Percentiles rank a stretch among this genome's conserved stretches.
Conservation (phyloP, 1,140 invertebrate genomes). For the Lordiphosa mommai region DNA sequence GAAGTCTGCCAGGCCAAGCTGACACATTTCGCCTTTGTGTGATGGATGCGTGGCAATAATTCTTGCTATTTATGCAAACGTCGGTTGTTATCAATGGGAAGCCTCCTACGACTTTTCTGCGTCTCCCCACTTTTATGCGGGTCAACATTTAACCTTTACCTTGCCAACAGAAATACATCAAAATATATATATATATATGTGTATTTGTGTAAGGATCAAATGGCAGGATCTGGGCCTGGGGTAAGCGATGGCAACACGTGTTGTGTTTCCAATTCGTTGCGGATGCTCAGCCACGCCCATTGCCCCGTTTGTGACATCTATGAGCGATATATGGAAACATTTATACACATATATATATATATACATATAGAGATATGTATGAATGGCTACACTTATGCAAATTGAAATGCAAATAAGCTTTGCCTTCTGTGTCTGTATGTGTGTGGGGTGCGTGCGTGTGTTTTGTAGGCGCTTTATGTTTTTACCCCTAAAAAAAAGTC, state of each 20-base stretch:
- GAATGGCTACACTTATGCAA: constrained; percentile 51
- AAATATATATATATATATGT: constrained; percentile 30
- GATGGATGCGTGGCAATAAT: constrained; percentile 50
- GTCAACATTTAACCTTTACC: constrained; percentile 56
- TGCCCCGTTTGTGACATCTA: constrained; percentile 33
- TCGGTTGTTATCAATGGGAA: constrained; percentile 38
- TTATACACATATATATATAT: constrained; percentile 2
- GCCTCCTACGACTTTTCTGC: constrained; percentile 5
- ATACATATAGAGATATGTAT: not conserved
- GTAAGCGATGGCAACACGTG: constrained; percentile 48
- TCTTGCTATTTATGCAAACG: constrained; percentile 51
- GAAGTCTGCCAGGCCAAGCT: constrained; percentile 14
- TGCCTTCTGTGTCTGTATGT: constrained; percentile 22
- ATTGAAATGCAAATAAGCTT: constrained; percentile 62
- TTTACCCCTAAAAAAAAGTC: constrained; percentile 9
- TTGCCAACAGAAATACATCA: constrained; percentile 49
- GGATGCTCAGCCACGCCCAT: constrained; percentile 1
- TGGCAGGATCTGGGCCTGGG: constrained; percentile 33
- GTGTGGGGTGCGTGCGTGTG: not conserved
- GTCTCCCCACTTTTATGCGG: constrained; percentile 24
- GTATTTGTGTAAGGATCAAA: constrained; percentile 35
- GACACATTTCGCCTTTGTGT: constrained; percentile 42
- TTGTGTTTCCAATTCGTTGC: constrained; percentile 32
- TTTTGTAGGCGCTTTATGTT: constrained; percentile 19
- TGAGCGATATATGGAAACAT: constrained; percentile 23